Percentiles rank a stretch among this genome's conserved stretches.
These are phyloP conservation scores for Cremastobaeus sp. DNA, from an alignment of 2,888 invertebrate genomes.

Conservation along the genomic window DNA sequence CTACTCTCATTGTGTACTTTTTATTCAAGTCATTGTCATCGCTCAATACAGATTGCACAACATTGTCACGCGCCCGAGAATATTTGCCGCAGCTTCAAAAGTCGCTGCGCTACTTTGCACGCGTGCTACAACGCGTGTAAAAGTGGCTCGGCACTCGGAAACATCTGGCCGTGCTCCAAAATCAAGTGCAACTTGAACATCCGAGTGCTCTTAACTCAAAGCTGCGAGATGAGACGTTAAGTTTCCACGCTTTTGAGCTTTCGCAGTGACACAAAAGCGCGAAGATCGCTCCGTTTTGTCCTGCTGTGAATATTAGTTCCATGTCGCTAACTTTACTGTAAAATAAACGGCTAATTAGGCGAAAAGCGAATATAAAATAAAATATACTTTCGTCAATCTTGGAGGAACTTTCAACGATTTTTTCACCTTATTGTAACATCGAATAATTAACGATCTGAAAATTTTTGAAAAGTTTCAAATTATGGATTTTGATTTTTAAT, in stretches of 20 bases:
- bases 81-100: slow-evolving; percentile 45
- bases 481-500: too few species aligned
- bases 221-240: slow-evolving; percentile 56
- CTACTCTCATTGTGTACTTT: too few species aligned
- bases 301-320: slow-evolving; percentile 52
- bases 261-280: slow-evolving; percentile 44
- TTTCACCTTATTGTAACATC: too few species aligned
- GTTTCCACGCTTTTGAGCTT: slow-evolving; percentile 71
- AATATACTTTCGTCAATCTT: too few species aligned
- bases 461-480: too few species aligned
- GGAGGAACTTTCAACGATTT: too few species aligned
- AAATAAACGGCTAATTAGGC: slow-evolving; percentile 39
- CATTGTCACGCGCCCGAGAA: slow-evolving; percentile 47
- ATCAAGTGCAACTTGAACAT: slow-evolving; percentile 59
- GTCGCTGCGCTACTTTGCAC: slow-evolving; percentile 52
- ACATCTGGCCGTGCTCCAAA: slow-evolving; percentile 62
- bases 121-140: slow-evolving; percentile 61
- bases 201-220: slow-evolving; percentile 52
- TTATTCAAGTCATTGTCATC: slow-evolving; percentile 5
- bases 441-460: too few species aligned
- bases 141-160: slow-evolving; percentile 58
- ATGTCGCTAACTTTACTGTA: slow-evolving; percentile 1
- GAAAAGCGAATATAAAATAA: too few species aligned
- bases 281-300: slow-evolving; percentile 55
- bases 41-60: slow-evolving; percentile 53